Evolutionary conservation across 1,140 invertebrate genomes (phyloP).

Genomic region (Saccostrea echinata): DNA sequence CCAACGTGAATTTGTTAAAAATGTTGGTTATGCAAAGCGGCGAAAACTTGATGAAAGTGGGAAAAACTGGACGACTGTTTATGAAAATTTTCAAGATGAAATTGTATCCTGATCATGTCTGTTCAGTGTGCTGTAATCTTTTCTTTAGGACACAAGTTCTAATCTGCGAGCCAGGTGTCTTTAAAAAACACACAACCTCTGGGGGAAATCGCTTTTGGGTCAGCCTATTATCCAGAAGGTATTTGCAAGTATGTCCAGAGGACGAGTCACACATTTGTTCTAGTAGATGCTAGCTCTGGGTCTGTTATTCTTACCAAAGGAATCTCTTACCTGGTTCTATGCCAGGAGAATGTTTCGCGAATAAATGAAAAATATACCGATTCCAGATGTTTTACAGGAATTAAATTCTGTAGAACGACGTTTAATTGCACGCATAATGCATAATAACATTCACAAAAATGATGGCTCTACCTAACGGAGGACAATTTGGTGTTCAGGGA

Average conservation of each 20-base stretch:
- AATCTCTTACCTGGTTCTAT: constrained; percentile 37
- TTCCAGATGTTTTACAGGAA: constrained; percentile 1
- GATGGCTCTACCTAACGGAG: constrained; percentile 46
- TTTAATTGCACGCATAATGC: neutral
- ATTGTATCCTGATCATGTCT: constrained; percentile 42
- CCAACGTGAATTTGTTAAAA: neutral
- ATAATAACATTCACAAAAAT: constrained; percentile 51
- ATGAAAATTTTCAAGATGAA: constrained; percentile 37
- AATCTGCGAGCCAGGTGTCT: constrained; percentile 1
- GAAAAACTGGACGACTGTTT: constrained; percentile 10
- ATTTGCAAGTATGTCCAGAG: neutral
- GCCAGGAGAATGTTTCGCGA: constrained; percentile 40
- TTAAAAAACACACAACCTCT: neutral
- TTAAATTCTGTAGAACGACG: constrained; percentile 42
- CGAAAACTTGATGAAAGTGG: neutral
- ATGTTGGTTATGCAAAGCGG: neutral
- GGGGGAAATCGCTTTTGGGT: neutral
- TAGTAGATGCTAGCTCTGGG: constrained; percentile 31
- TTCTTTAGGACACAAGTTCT: constrained; percentile 47
- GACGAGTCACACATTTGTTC: constrained; percentile 26
- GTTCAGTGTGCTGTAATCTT: constrained; percentile 41
- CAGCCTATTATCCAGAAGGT: neutral
- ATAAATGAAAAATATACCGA: constrained; percentile 1
- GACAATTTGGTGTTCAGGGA: constrained; percentile 46
- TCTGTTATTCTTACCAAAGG: constrained; percentile 49